A percentile compares a stretch with the other conserved stretches of the same genome.
Evolutionary conservation across 2,113 vertebrate species (phyloP).

Genomic region (Calypte anna): DNA sequence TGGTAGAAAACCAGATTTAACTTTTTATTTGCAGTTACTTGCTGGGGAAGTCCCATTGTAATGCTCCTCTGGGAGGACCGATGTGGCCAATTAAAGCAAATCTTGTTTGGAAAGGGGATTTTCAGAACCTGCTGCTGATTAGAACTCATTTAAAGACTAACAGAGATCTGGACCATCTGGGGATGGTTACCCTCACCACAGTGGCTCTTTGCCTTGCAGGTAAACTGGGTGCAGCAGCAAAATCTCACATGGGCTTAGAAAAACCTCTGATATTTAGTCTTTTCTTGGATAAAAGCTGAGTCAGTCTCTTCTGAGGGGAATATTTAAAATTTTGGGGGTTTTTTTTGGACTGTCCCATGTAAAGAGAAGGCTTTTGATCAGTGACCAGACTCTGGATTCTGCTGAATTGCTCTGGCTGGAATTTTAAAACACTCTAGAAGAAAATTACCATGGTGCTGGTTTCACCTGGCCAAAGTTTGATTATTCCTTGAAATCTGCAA

Average conservation of each 20-base stretch:
- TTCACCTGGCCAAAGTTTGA: neutral
- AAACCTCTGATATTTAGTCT: neutral
- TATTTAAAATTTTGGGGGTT: neutral
- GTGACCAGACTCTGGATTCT: neutral
- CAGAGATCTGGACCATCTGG: neutral
- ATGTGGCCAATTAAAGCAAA: neutral
- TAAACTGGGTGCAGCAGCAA: neutral
- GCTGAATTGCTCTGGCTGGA: neutral
- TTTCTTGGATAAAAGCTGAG: neutral
- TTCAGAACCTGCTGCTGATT: neutral
- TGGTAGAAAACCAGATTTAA: constrained; percentile 7
- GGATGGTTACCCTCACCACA: neutral
- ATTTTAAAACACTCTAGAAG: neutral
- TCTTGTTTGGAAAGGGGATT: neutral
- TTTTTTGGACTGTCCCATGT: neutral
- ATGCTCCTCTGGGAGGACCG: neutral
- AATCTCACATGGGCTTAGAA: neutral
- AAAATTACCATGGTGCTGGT: accelerated
- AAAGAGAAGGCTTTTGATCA: neutral
- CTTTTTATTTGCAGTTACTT: neutral
- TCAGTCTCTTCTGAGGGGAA: neutral
- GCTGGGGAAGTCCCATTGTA: neutral
- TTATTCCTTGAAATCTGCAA: neutral
- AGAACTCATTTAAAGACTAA: neutral
- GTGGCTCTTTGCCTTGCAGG: neutral